These are phyloP conservation scores for Alcedo atthis DNA, from an alignment of 2,797 vertebrate genomes.

Conservation along the genomic window DNA sequence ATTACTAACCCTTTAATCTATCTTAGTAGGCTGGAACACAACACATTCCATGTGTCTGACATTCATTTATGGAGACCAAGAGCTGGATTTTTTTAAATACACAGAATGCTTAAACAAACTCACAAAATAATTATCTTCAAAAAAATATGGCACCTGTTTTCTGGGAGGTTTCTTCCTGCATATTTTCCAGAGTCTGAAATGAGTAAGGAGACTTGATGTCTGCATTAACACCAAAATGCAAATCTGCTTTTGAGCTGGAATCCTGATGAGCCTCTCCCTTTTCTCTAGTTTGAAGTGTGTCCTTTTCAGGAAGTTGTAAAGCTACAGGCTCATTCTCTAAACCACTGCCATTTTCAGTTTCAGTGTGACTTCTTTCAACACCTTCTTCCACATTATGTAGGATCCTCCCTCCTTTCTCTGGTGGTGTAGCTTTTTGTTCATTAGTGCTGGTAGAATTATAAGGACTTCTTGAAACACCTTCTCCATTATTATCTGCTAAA, in stretches of 20 bases:
- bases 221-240: background rate
- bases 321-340: background rate
- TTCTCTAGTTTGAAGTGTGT: background rate
- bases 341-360: background rate
- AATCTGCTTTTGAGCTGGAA: background rate
- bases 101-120: background rate
- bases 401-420: background rate
- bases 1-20: background rate
- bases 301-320: background rate
- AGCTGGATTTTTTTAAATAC: background rate
- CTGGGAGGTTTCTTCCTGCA: background rate
- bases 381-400: background rate
- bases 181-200: background rate
- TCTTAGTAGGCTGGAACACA: background rate
- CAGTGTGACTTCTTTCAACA: background rate
- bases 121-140: background rate
- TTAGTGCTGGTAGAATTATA: background rate
- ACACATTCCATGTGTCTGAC: background rate
- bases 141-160: background rate
- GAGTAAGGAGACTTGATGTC: background rate
- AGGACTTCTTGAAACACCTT: background rate
- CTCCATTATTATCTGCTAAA: conserved; percentile 7
- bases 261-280: background rate
- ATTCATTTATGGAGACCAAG: background rate
- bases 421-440: background rate